Percentiles rank a stretch among this genome's conserved stretches.
phyloP scores from a whole-genome alignment of 2,113 vertebrate genomes.

The Lynx canadensis region DNA sequence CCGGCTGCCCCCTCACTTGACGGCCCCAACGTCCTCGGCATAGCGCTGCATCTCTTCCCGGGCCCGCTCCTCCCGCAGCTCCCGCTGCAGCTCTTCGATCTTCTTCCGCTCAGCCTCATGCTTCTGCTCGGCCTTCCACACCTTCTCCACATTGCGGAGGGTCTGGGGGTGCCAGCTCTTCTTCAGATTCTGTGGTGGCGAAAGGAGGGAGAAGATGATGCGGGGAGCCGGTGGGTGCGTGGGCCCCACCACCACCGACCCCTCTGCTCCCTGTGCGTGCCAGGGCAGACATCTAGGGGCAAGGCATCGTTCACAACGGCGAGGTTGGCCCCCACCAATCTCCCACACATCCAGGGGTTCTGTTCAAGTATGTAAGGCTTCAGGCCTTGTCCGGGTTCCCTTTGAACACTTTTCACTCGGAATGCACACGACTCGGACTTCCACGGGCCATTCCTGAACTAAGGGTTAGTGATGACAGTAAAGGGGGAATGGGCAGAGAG shows the following conservation, averaged over 20 bases:
- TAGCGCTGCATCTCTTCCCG: constrained; percentile 96
- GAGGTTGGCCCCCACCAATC: background rate
- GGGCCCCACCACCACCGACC: background rate
- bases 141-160: constrained; percentile 97
- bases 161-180: constrained; percentile 99
- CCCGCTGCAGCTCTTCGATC: constrained; percentile 97
- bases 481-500: background rate
- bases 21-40: constrained; percentile 92
- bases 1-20: constrained; percentile 87
- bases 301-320: background rate
- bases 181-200: constrained; percentile 92
- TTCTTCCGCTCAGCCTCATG: constrained; percentile 95
- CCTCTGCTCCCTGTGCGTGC: background rate
- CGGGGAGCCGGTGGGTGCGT: background rate
- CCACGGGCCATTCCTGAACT: background rate
- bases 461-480: background rate
- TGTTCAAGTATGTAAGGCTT: background rate
- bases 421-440: background rate
- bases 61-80: constrained; percentile 94
- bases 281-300: background rate
- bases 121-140: constrained; percentile 99
- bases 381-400: background rate
- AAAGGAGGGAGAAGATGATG: background rate
- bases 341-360: background rate
- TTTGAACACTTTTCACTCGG: background rate